A percentile compares a stretch with the other conserved stretches of the same genome.
These are phyloP conservation scores for Gambusia yucatana DNA, from an alignment of 2,797 vertebrate species.

Conservation along the genomic window DNA sequence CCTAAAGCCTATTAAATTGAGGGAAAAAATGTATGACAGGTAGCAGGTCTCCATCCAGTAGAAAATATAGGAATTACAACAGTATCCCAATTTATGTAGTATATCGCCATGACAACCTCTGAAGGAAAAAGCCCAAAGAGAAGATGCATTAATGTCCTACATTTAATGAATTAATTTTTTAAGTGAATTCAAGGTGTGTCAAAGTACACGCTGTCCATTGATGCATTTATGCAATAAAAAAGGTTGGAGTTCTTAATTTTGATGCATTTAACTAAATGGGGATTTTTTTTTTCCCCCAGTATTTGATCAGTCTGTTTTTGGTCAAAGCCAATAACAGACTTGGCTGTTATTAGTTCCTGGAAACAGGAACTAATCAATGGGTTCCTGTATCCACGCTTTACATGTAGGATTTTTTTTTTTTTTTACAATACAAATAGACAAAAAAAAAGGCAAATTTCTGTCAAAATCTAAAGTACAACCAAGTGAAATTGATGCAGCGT, in stretches of 20 bases:
- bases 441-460: neutral
- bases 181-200: neutral
- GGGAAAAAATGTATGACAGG: fast-evolving
- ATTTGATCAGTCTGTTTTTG: neutral
- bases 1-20: neutral
- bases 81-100: neutral
- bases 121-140: neutral
- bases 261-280: neutral
- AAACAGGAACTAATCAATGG: neutral
- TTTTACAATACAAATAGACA: too few species aligned
- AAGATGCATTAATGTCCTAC: neutral
- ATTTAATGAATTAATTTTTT: neutral
- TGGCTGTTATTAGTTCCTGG: too few species aligned
- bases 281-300: neutral
- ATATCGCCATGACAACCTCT: too few species aligned
- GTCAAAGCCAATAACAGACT: neutral
- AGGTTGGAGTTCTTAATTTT: neutral
- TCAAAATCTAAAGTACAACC: neutral
- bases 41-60: neutral
- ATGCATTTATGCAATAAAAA: neutral
- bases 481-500: neutral
- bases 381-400: neutral
- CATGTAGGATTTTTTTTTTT: too few species aligned
- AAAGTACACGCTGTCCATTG: neutral
- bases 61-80: too few species aligned